A percentile compares a stretch with the other conserved stretches of the same genome.
Conservation (phyloP, 2,888 invertebrate species). For the Idaea aversata region DNA sequence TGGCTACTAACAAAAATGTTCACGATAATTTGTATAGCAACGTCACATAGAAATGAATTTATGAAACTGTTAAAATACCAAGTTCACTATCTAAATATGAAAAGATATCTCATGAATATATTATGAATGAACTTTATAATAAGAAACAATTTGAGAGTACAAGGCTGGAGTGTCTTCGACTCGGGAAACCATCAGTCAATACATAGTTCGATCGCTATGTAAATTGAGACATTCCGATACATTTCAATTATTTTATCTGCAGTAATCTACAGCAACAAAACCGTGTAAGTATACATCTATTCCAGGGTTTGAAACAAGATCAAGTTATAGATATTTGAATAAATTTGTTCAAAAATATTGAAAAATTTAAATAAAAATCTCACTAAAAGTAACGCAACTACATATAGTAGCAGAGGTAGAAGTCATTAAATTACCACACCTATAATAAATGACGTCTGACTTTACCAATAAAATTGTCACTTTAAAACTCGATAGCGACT, state of each 20-base stretch:
- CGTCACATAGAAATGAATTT: slow-evolving; percentile 52
- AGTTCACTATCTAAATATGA: slow-evolving; percentile 59
- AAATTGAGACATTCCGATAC: background rate
- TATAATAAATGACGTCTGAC: background rate
- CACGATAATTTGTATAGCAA: slow-evolving; percentile 57
- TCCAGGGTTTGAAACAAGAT: background rate
- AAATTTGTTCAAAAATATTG: background rate
- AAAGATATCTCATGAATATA: slow-evolving; percentile 64
- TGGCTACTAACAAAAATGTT: slow-evolving; percentile 53
- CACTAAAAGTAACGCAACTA: background rate
- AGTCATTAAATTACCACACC: background rate
- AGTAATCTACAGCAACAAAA: background rate
- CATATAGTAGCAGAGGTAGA: background rate
- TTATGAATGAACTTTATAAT: slow-evolving; percentile 57
- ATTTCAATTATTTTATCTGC: background rate
- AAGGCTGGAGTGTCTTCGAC: slow-evolving; percentile 16
- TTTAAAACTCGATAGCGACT: slow-evolving; percentile 2
- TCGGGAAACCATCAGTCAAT: background rate
- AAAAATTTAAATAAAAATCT: background rate
- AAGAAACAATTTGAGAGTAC: slow-evolving; percentile 47
- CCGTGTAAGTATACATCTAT: background rate
- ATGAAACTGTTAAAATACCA: slow-evolving; percentile 63
- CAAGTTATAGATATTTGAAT: background rate
- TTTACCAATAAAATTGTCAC: background rate
- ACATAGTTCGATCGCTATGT: background rate